Base-by-base conservation (phyloP, 2,888 invertebrate genomes). In the Drosophila stalkeri region DNA sequence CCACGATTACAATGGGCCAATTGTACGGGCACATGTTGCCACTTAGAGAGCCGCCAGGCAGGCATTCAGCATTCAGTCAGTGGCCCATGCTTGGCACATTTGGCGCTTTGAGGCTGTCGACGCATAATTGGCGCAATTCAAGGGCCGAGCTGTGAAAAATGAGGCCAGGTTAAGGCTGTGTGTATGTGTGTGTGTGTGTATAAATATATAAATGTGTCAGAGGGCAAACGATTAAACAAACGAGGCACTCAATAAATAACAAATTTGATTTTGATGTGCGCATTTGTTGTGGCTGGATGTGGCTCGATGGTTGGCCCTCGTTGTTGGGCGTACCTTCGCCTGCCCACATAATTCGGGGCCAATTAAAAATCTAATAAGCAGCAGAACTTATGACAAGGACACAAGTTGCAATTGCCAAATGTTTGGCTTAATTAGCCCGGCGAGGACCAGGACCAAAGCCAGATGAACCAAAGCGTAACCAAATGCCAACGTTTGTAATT, bases 111-210 rank as follows among this genome's bases (percentile, higher is more conserved):
- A 68, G 72, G 73, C 86, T 86, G 84, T 89, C 87, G 84, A 70
- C 82, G 75, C 80, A 89, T 89, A 86, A 86, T 86, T 87, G 85
- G 80, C 75, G 70, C 82, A 73, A 89, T 89, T 86, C 78, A 76
- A 77, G 76, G 71, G 84, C 57, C 81, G 78, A 70, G 67, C 68
- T 59, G 64, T 81, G 83, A 86, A 80, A 86, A 88, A 87, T 78
- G 81, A 72, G 81, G 49, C 23, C 66, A 78, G 82, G 65, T 69
- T 81, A 75, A 64, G 31, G 11, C 41, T 55, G 64, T 60, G 16
- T 6, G 16, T 16, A 14, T 7, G 41, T n/a, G 35, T 4, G 37
- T 16, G 37, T 8, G 71, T 72, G 70, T 52, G 69, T 73, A 85
- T 82, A 86, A 82, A 88, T 86, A 88, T 88, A 88, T 83, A 83